Conservation (phyloP, 2,113 vertebrate species). For the Oncorhynchus nerka region DNA sequence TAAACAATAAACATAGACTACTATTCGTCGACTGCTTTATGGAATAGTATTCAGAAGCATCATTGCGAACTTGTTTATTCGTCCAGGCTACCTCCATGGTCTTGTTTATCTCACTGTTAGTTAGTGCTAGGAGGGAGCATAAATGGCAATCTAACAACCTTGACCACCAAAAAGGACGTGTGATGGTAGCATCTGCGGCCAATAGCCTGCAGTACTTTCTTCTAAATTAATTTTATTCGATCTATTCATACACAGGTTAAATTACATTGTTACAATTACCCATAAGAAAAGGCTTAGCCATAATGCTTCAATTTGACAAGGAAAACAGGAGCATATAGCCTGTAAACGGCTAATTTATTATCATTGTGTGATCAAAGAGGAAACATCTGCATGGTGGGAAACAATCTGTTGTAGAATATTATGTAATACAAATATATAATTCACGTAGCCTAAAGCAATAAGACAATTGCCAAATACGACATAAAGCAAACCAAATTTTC, state of each 20-base stretch:
- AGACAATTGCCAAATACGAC: background rate
- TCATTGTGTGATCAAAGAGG: background rate
- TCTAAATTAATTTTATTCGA: background rate
- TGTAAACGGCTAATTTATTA: background rate
- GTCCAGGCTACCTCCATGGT: background rate
- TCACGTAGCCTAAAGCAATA: background rate
- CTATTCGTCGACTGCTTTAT: background rate
- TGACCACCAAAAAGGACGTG: constrained; percentile 8
- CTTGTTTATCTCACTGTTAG: constrained; percentile 31
- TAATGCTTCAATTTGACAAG: background rate
- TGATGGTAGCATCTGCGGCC: background rate
- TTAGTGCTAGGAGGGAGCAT: constrained; percentile 22
- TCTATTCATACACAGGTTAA: background rate
- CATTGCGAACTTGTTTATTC: background rate
- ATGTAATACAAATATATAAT: background rate
- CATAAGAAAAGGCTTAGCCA: background rate
- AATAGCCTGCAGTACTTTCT: background rate
- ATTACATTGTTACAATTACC: background rate
- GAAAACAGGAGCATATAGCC: background rate
- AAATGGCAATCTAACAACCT: constrained; percentile 35
- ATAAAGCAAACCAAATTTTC: background rate
- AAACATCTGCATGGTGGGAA: background rate
- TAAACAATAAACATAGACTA: background rate
- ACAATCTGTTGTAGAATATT: background rate
- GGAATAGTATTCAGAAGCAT: background rate